Percentiles rank a stretch among this genome's conserved stretches.
Evolutionary conservation across 2,797 vertebrate species (phyloP).

Genomic region (Neomorphus geoffroyi): DNA sequence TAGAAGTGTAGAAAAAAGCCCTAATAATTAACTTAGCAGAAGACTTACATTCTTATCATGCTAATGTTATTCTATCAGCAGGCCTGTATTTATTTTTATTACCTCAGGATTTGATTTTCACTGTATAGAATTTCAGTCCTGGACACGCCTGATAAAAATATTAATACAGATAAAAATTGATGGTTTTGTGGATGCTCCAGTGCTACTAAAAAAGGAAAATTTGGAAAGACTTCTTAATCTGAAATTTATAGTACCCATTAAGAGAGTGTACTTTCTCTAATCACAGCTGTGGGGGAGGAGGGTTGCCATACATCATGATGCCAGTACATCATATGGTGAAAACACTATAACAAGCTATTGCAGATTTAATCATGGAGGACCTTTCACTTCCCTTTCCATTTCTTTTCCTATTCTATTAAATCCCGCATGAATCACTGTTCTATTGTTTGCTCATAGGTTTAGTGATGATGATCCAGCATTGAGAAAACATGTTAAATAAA

Average conservation of each 20-base stretch:
- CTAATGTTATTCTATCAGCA: neutral
- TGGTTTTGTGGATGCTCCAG: neutral
- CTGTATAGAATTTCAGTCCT: neutral
- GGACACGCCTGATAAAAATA: neutral
- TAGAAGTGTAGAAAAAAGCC: neutral
- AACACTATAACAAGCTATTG: neutral
- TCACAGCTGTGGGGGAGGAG: neutral
- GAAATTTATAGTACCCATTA: slow-evolving; percentile 29
- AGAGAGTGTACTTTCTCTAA: neutral
- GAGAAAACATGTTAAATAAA: neutral
- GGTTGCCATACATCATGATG: neutral
- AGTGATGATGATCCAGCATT: neutral
- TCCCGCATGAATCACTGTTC: neutral
- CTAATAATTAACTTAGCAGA: neutral
- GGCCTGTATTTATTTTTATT: neutral
- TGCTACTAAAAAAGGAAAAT: neutral
- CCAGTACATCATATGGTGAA: neutral
- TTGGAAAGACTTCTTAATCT: neutral
- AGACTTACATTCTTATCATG: neutral
- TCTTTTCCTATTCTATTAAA: neutral
- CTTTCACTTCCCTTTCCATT: neutral
- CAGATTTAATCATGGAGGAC: neutral
- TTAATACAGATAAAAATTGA: neutral
- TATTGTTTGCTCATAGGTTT: neutral
- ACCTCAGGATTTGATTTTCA: neutral